A percentile compares a stretch with the other conserved stretches of the same genome.
phyloP scores from a whole-genome alignment of 2,113 vertebrate species.

The Paedocypris sp. region DNA sequence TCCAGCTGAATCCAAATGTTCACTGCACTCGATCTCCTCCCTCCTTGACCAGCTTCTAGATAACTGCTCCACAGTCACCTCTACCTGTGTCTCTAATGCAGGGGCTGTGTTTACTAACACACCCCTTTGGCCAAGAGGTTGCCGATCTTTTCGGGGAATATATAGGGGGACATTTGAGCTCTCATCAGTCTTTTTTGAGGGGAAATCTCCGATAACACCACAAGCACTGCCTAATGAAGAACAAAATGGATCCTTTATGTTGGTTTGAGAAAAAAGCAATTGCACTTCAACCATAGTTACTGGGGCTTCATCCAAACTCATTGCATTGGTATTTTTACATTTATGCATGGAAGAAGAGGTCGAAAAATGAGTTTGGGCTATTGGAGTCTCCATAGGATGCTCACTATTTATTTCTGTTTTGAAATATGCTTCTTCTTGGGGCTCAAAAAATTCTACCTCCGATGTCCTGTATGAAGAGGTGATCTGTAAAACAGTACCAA shows the following conservation, averaged over 20 bases:
- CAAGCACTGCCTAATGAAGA: slow-evolving; percentile 53
- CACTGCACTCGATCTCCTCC: slow-evolving; percentile 56
- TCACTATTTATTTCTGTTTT: slow-evolving; percentile 46
- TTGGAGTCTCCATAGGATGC: slow-evolving; percentile 35
- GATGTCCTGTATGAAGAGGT: slow-evolving; percentile 41
- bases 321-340: slow-evolving; percentile 35
- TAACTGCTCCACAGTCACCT: slow-evolving; percentile 68
- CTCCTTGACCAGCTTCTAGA: slow-evolving; percentile 43
- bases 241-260: slow-evolving; percentile 33
- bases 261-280: slow-evolving; percentile 66
- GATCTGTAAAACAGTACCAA: slow-evolving; percentile 69
- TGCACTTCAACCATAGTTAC: slow-evolving; percentile 74
- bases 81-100: slow-evolving; percentile 53
- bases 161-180: slow-evolving; percentile 38
- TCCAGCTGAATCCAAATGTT: slow-evolving; percentile 63
- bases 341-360: slow-evolving; percentile 36
- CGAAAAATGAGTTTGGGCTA: slow-evolving; percentile 39
- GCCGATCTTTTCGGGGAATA: slow-evolving; percentile 50
- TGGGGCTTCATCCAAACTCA: slow-evolving; percentile 39
- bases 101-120: slow-evolving; percentile 46
- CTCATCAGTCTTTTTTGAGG: slow-evolving; percentile 20
- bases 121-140: slow-evolving; percentile 53
- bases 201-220: slow-evolving; percentile 49
- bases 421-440: slow-evolving; percentile 47
- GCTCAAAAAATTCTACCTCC: slow-evolving; percentile 56